These are phyloP conservation scores for Tupaia chinensis DNA, from an alignment of 2,113 vertebrate species.

Conservation along the genomic window DNA sequence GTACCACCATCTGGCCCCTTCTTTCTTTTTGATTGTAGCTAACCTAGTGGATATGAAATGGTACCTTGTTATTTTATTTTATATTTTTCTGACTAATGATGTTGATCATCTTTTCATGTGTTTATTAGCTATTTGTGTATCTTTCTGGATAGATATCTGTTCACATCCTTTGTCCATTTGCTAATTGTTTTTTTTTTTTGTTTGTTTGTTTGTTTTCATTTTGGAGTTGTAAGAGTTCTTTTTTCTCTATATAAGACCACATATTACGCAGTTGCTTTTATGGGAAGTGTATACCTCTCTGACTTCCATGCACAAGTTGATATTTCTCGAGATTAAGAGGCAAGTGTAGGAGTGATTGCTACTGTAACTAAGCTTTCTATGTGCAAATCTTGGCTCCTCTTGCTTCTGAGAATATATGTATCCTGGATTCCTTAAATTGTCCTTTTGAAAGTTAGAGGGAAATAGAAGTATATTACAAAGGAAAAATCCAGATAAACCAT, in stretches of 20 bases:
- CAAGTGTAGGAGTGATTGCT: too few species aligned
- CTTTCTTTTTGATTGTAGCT: neutral
- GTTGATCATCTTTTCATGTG: conserved; percentile 1
- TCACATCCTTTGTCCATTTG: neutral
- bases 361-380: neutral
- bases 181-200: neutral
- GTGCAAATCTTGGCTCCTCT: neutral
- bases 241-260: neutral
- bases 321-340: neutral
- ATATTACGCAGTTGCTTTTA: neutral
- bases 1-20: too few species aligned
- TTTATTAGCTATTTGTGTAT: neutral
- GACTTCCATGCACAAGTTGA: neutral
- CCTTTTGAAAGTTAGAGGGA: neutral
- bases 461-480: neutral
- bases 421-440: neutral
- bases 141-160: conserved; percentile 22
- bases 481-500: neutral
- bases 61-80: conserved; percentile 27
- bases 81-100: neutral
- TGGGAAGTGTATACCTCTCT: neutral
- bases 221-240: conserved; percentile 27
- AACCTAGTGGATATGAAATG: neutral
- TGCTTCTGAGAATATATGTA: neutral
- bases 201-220: conserved; percentile 31